Percentiles rank a stretch among this genome's conserved stretches.
Conservation (phyloP, 2,888 invertebrate genomes). For the Itoplectis maculator region DNA sequence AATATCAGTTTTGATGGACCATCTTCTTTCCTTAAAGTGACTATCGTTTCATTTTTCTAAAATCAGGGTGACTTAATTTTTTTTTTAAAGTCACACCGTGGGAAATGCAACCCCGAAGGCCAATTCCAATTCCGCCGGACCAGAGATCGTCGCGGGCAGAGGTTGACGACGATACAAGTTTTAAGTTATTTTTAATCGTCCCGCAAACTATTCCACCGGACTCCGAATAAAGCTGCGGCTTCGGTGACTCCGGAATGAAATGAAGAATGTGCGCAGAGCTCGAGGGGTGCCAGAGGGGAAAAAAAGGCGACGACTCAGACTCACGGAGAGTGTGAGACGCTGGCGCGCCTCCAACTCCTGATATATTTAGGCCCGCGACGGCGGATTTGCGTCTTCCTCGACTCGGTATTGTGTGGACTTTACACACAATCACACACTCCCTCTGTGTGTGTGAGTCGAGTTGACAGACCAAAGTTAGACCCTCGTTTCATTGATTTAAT, state of each 20-base stretch:
- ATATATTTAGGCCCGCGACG: conserved; percentile 69
- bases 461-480: conserved; percentile 21
- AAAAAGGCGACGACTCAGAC: conserved; percentile 46
- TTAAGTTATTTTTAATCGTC: conserved; percentile 58
- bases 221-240: conserved; percentile 54
- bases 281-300: conserved; percentile 35
- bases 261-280: conserved; percentile 62
- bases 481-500: background rate
- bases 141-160: conserved; percentile 21
- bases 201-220: conserved; percentile 47
- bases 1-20: no score
- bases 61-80: no score
- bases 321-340: conserved; percentile 60
- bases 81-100: background rate
- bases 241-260: conserved; percentile 53
- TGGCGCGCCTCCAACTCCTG: conserved; percentile 70
- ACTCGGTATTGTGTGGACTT: conserved; percentile 21
- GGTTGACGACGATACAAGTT: conserved; percentile 39
- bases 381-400: conserved; percentile 61
- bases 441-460: conserved; percentile 8
- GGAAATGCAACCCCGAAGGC: conserved; percentile 11
- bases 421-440: conserved; percentile 13
- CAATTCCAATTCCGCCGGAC: conserved; percentile 13
- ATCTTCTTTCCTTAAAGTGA: no score
- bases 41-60: no score